Conservation (phyloP, 2,113 vertebrate genomes). For the Hypanus sabinus region DNA sequence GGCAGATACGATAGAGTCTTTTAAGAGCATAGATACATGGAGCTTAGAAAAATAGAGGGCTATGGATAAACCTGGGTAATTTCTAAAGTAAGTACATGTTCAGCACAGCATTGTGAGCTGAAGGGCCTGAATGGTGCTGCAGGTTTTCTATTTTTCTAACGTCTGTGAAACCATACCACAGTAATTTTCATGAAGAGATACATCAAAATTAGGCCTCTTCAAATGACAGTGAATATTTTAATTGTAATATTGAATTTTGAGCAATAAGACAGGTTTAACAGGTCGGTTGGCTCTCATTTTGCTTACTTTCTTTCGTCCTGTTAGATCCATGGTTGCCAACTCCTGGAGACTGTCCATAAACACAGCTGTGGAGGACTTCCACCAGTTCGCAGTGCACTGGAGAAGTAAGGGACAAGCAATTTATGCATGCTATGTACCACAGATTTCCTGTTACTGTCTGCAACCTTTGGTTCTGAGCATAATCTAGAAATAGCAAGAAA, state of each 20-base stretch:
- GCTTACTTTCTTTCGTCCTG: conserved; percentile 40
- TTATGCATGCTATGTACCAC: not conserved
- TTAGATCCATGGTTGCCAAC: conserved; percentile 94
- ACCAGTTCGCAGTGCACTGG: conserved; percentile 84
- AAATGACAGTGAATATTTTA: not conserved
- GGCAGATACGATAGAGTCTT: too few species aligned
- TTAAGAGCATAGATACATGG: too few species aligned
- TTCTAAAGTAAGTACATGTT: too few species aligned
- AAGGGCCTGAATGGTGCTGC: too few species aligned
- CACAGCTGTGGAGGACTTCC: conserved; percentile 91
- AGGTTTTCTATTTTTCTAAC: too few species aligned
- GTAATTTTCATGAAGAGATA: not conserved
- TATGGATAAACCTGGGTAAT: too few species aligned
- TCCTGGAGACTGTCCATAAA: conserved; percentile 90
- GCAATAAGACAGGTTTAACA: not conserved
- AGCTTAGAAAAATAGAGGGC: too few species aligned
- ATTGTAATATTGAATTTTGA: not conserved
- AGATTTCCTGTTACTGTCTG: not conserved
- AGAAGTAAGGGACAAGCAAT: conserved; percentile 68
- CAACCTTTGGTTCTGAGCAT: not conserved
- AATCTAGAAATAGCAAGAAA: not conserved
- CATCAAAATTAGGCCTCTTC: not conserved
- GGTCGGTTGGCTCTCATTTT: not conserved
- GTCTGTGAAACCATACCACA: not conserved
- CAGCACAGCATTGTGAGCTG: too few species aligned